phyloP scores from a whole-genome alignment of 2,888 invertebrate genomes.

The Eristalis tenax region DNA sequence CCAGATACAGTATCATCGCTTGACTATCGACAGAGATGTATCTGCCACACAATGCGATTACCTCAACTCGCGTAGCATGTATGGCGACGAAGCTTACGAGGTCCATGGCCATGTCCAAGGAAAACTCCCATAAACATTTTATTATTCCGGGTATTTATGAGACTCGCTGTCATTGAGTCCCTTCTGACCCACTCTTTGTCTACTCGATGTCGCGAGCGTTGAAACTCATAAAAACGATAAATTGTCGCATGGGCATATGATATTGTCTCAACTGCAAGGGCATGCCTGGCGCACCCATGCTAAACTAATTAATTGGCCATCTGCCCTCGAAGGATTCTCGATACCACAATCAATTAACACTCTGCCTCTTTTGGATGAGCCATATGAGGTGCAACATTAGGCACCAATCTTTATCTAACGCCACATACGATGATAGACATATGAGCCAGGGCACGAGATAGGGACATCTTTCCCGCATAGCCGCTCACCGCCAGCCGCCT shows the following conservation, averaged over 20 bases:
- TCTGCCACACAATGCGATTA: constrained; percentile 34
- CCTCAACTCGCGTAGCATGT: constrained; percentile 15
- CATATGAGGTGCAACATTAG: constrained; percentile 61
- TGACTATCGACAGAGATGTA: constrained; percentile 38
- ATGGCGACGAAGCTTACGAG: constrained; percentile 29
- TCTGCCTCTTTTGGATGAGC: constrained; percentile 39
- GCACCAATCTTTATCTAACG: constrained; percentile 67
- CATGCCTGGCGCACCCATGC: constrained; percentile 61
- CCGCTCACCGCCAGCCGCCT: constrained; percentile 28
- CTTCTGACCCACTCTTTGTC: constrained; percentile 39
- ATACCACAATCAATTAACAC: constrained; percentile 65
- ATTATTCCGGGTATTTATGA: constrained; percentile 40
- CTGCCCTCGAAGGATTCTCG: constrained; percentile 59
- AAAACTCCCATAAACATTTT: constrained; percentile 53
- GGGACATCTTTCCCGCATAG: constrained; percentile 24
- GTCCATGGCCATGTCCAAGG: not conserved
- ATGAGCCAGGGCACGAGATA: constrained; percentile 57
- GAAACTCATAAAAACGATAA: constrained; percentile 56
- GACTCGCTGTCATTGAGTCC: constrained; percentile 4
- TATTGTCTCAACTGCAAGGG: constrained; percentile 25
- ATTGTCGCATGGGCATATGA: constrained; percentile 46
- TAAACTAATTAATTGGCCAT: constrained; percentile 71
- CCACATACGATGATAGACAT: constrained; percentile 64
- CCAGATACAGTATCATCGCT: constrained; percentile 51
- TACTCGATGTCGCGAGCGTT: constrained; percentile 22